phyloP scores from a whole-genome alignment of 2,797 vertebrate species.

The Argentina silus region DNA sequence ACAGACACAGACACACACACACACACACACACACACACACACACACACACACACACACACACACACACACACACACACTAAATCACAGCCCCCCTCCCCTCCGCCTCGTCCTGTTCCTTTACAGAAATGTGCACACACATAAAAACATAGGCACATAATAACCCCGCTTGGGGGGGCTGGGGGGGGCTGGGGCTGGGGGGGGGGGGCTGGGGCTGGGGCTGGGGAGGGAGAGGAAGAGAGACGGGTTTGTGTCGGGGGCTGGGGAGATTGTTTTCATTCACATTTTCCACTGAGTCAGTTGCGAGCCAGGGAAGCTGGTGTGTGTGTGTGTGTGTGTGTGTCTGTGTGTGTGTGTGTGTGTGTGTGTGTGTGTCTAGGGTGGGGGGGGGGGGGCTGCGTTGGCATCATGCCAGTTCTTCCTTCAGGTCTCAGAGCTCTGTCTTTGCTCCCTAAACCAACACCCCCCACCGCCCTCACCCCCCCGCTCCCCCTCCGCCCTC shows the following conservation, averaged over 20 bases:
- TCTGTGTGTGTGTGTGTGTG: too few relatives aligned
- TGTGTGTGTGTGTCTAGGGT: slow-evolving; percentile 3
- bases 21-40: too few relatives aligned
- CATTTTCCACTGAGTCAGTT: slow-evolving; percentile 75
- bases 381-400: slow-evolving; percentile 28
- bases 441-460: too few relatives aligned
- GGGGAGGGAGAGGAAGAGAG: slow-evolving; percentile 24
- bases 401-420: slow-evolving; percentile 37
- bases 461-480: background rate
- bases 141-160: slow-evolving; percentile 14
- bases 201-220: slow-evolving; percentile 47
- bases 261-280: slow-evolving; percentile 74
- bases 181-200: background rate
- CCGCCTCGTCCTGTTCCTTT: too few relatives aligned
- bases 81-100: slow-evolving; percentile 10
- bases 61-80: too few relatives aligned
- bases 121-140: background rate
- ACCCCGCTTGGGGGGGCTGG: slow-evolving; percentile 8
- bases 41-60: too few relatives aligned
- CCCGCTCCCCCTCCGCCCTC: background rate
- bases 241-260: slow-evolving; percentile 48
- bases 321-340: too few relatives aligned
- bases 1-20: too few relatives aligned
- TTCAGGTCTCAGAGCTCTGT: slow-evolving; percentile 13
- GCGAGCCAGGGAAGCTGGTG: slow-evolving; percentile 54